These are phyloP conservation scores for Bugula neritina DNA, from an alignment of 2,888 invertebrate genomes.

Conservation along the genomic window DNA sequence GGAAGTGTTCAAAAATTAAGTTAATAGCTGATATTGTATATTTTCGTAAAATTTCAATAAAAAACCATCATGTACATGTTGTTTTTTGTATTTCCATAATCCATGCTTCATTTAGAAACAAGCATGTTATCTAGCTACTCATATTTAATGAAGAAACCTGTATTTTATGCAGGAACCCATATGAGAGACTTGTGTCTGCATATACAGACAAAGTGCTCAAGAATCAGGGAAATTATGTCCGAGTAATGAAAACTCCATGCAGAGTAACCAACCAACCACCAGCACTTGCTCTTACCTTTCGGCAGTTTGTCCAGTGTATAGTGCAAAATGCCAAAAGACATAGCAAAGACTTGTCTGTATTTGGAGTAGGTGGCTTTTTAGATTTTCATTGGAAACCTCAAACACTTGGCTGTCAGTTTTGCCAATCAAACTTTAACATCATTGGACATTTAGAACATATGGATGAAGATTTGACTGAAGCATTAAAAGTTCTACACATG, in stretches of 20 bases:
- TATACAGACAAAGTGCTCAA: neutral
- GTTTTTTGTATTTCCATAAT: no score
- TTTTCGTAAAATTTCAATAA: no score
- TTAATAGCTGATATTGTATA: no score
- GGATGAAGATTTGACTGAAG: conserved; percentile 3
- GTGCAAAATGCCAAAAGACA: neutral
- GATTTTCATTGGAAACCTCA: conserved; percentile 21
- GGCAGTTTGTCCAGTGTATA: conserved; percentile 1
- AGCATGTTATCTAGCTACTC: no score
- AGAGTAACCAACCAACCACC: neutral
- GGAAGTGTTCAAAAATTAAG: no score
- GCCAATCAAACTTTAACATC: neutral
- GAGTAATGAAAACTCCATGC: neutral
- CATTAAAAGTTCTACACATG: neutral
- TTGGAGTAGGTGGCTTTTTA: neutral
- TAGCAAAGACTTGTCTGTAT: neutral
- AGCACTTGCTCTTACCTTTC: neutral
- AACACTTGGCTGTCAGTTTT: neutral
- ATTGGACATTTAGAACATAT: conserved; percentile 16
- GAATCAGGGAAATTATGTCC: neutral
- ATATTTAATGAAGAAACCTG: no score
- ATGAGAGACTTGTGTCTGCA: conserved; percentile 13
- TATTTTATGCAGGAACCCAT: conserved; percentile 17
- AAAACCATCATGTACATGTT: no score
- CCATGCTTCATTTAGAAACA: no score